These are phyloP conservation scores for Biston stratarius DNA, from an alignment of 2,888 invertebrate genomes.

Conservation along the genomic window DNA sequence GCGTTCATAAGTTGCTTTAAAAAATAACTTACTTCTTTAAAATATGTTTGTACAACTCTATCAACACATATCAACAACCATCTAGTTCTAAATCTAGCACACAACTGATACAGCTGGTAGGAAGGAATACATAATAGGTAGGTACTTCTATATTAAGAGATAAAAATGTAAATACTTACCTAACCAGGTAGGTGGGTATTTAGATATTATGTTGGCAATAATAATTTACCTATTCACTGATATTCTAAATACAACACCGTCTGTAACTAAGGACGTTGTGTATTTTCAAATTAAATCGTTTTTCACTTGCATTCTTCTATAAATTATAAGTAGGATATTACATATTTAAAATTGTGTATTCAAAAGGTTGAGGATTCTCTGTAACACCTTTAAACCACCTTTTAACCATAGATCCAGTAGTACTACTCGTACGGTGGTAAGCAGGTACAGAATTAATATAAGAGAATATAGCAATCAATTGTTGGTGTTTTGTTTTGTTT, in stretches of 20 bases:
- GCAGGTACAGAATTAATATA: too few relatives aligned
- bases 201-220: not conserved
- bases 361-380: too few relatives aligned
- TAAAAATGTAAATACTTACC: not conserved
- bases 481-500: slow-evolving; percentile 10
- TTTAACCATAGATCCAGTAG: too few relatives aligned
- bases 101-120: slow-evolving; percentile 9
- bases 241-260: too few relatives aligned
- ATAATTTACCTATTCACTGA: not conserved
- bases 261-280: not conserved
- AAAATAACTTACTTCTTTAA: not conserved
- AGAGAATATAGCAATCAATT: not conserved
- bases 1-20: not conserved
- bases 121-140: not conserved
- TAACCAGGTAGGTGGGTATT: not conserved
- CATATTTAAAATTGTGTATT: too few relatives aligned
- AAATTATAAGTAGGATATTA: too few relatives aligned
- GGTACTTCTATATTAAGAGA: not conserved
- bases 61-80: not conserved
- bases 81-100: slow-evolving; percentile 5
- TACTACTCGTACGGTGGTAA: too few relatives aligned
- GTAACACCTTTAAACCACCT: too few relatives aligned
- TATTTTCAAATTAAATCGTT: not conserved
- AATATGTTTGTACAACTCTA: not conserved
- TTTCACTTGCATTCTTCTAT: not conserved